phyloP scores from a whole-genome alignment of 2,888 invertebrate species.

The Thecocarcelia acutangulata region DNA sequence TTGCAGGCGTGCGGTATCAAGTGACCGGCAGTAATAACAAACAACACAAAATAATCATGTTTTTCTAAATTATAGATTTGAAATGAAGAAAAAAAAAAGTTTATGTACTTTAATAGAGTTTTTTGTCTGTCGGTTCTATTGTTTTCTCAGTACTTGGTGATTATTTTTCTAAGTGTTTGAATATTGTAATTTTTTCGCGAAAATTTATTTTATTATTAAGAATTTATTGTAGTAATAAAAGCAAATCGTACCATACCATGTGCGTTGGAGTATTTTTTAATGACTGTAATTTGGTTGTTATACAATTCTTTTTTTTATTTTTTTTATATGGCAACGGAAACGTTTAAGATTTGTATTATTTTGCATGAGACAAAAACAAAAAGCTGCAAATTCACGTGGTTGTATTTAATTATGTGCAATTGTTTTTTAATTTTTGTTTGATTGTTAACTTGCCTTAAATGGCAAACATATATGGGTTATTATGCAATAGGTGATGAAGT shows the following conservation, averaged over 20 bases:
- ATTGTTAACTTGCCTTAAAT: conserved; percentile 23
- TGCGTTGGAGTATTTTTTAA: conserved; percentile 54
- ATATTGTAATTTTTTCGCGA: conserved; percentile 43
- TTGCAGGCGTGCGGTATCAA: not conserved
- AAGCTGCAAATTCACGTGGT: conserved; percentile 23
- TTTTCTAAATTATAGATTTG: conserved; percentile 41
- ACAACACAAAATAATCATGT: conserved; percentile 15
- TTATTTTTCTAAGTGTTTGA: conserved; percentile 46
- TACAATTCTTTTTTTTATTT: not conserved
- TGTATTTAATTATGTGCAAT: conserved; percentile 57
- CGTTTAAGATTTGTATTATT: conserved; percentile 37
- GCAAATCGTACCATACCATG: conserved; percentile 19
- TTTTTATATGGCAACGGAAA: conserved; percentile 53
- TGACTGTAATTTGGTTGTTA: conserved; percentile 27
- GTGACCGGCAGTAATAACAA: conserved; percentile 33
- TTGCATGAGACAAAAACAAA: not conserved
- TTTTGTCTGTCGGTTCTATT: conserved; percentile 6
- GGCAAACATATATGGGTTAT: conserved; percentile 19
- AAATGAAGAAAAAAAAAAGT: conserved; percentile 2
- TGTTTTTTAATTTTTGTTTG: conserved; percentile 50
- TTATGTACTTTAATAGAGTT: not conserved
- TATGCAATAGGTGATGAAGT: conserved; percentile 41
- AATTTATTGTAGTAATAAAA: conserved; percentile 39
- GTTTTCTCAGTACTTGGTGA: conserved; percentile 5
- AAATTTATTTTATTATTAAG: conserved; percentile 55